phyloP scores from a whole-genome alignment of 92 coral and sea anemone genomes.

The Epizoanthus stellaris region DNA sequence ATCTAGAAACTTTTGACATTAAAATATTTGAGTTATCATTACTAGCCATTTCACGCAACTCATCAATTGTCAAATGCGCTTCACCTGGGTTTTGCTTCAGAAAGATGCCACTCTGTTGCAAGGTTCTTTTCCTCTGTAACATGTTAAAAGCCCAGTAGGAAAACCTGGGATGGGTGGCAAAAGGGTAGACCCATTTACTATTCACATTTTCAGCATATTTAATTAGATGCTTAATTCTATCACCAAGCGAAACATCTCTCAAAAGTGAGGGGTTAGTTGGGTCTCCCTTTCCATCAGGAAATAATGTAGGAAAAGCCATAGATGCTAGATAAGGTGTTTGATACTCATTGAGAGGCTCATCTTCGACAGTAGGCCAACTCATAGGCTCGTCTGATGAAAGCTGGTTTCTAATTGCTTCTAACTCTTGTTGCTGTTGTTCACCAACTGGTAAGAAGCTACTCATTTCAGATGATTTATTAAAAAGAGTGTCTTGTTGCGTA shows the following conservation, averaged over 20 bases:
- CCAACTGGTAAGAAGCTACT: constrained; percentile 49
- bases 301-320: constrained; percentile 22
- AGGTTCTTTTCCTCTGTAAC: constrained; percentile 54
- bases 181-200: constrained; percentile 58
- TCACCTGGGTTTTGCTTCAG: no score
- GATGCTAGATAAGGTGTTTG: constrained; percentile 54
- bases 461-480: constrained; percentile 48
- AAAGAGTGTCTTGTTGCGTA: constrained; percentile 45
- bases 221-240: constrained; percentile 48
- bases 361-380: constrained; percentile 53
- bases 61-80: constrained; percentile 59
- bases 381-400: constrained; percentile 51
- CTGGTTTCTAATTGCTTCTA: constrained; percentile 53
- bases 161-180: constrained; percentile 63
- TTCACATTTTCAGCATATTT: constrained; percentile 51
- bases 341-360: not conserved
- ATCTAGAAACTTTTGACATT: constrained; percentile 36
- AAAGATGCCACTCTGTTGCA: constrained; percentile 62
- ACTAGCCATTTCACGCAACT: constrained; percentile 66
- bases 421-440: constrained; percentile 36
- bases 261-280: constrained; percentile 58
- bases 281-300: no score
- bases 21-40: constrained; percentile 44
- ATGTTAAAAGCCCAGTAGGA: constrained; percentile 28
- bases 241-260: constrained; percentile 44